A percentile compares a stretch with the other conserved stretches of the same genome.
These are phyloP conservation scores for Rachycentron canadum DNA, from an alignment of 2,797 vertebrate genomes.

Conservation along the genomic window DNA sequence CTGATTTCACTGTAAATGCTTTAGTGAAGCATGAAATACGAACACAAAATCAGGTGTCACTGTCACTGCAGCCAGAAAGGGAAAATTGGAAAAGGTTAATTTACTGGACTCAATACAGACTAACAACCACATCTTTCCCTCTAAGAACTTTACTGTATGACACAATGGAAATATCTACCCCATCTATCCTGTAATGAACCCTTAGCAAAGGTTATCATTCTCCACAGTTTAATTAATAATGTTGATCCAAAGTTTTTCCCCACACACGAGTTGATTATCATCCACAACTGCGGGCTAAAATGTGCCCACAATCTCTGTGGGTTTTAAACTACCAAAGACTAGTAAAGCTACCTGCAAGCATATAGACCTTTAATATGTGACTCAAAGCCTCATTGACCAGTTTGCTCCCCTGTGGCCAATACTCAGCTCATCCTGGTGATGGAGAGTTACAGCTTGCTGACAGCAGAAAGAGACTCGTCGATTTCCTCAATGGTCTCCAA, in stretches of 20 bases:
- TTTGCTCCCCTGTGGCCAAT: constrained; percentile 32
- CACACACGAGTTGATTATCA: constrained; percentile 20
- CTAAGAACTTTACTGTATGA: not conserved
- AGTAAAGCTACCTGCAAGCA: constrained; percentile 17
- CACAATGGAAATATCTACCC: constrained; percentile 7
- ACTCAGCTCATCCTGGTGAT: constrained; percentile 34
- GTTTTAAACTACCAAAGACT: not conserved
- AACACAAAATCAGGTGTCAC: not conserved
- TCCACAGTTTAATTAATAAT: constrained; percentile 31
- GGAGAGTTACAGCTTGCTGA: constrained; percentile 63
- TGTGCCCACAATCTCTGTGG: not conserved
- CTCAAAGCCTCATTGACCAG: constrained; percentile 56
- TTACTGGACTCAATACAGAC: not conserved
- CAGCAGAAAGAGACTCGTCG: constrained; percentile 36
- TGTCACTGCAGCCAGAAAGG: not conserved
- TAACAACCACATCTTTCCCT: not conserved
- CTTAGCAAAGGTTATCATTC: constrained; percentile 41
- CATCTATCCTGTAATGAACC: not conserved
- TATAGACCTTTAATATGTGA: constrained; percentile 33
- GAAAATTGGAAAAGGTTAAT: not conserved
- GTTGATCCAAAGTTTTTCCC: not conserved
- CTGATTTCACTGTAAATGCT: not conserved
- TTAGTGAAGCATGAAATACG: not conserved
- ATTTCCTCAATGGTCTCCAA: constrained; percentile 37
- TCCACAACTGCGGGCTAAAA: not conserved